Base-by-base conservation (phyloP, 2,113 vertebrate genomes). In the Sarotherodon lohbergeri region DNA sequence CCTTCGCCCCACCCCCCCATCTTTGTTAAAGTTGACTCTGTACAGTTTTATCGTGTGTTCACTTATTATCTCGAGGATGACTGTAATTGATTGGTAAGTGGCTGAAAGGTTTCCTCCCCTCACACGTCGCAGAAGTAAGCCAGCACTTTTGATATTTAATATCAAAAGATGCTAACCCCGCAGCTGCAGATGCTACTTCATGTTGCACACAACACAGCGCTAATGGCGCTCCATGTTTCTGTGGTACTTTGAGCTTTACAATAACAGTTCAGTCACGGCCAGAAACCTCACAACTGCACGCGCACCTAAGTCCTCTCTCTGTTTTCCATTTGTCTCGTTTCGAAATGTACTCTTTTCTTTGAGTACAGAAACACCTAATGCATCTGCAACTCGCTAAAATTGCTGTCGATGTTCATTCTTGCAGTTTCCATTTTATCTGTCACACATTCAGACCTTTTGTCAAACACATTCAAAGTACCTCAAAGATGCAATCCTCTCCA, bases 51-150 rank as follows among this genome's bases (percentile, higher is more conserved):
- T 46, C 90, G 27, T 87, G 9, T 87, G 52, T 85, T 32, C 4
- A 56, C 83, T 13, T 86, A 14, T 87, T 17, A 81, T 41, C 68
- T 86, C 50, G 3, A 83, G 46, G 91, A 79, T 79, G 89, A 89
- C 82, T 52, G 76, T 89, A 43, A 50, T 71, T n/a, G 52, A 11
- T 55, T 41, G 93, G 92, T 95, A 95, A 94, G 93, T 95, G 91
- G 90, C 84, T 86, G 32, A 76, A 61, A 63, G 82, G 83, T 85
- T 84, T 17, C 29, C 7, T 36, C 50, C 36, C 48, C 34, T 79
- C 61, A 19, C 76, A 24, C 84, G 29, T 81, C 34, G 32, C 90
- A 54, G 57, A 86, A 78, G 56, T 71, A 89, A 81, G 84, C 82
- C 76, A 2, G 86, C 87, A 82, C 83, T 92, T 94, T 94, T 94